Conservation (phyloP, 2,888 invertebrate species). For the Hoplodrina ambigua region DNA sequence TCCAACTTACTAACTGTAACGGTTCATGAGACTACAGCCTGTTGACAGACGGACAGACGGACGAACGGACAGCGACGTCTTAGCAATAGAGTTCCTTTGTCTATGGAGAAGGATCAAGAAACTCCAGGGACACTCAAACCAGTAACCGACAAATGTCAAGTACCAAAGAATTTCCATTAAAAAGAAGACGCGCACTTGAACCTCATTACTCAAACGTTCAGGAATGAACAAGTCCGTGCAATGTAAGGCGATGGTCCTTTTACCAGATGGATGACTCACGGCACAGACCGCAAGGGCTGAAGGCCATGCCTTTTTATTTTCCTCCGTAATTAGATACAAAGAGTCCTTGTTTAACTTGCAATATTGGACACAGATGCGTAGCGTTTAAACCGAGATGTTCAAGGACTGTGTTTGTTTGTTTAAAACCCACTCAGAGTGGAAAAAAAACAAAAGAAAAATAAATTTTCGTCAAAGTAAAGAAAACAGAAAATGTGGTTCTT, state of each 20-base stretch:
- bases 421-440: conserved; percentile 16
- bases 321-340: conserved; percentile 76
- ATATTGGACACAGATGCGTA: conserved; percentile 61
- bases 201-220: not conserved
- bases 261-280: conserved; percentile 55
- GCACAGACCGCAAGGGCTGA: conserved; percentile 25
- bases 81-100: too few relatives aligned
- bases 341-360: conserved; percentile 68
- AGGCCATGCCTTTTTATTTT: conserved; percentile 53
- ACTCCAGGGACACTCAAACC: too few relatives aligned
- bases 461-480: not conserved
- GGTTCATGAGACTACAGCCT: too few relatives aligned
- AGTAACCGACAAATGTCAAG: too few relatives aligned
- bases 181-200: not conserved
- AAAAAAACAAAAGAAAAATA: conserved; percentile 18
- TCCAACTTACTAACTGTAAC: too few relatives aligned
- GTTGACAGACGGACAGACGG: too few relatives aligned
- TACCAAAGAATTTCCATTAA: not conserved
- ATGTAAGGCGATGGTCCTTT: conserved; percentile 3
- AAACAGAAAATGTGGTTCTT: conserved; percentile 3
- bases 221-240: conserved; percentile 30
- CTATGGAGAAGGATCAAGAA: too few relatives aligned
- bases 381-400: conserved; percentile 40
- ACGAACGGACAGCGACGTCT: too few relatives aligned
- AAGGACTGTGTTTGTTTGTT: conserved; percentile 50